Percentiles rank a stretch among this genome's conserved stretches.
phyloP scores from a whole-genome alignment of 92 coral and sea anemone species.

The Virgularia gustaviana region DNA sequence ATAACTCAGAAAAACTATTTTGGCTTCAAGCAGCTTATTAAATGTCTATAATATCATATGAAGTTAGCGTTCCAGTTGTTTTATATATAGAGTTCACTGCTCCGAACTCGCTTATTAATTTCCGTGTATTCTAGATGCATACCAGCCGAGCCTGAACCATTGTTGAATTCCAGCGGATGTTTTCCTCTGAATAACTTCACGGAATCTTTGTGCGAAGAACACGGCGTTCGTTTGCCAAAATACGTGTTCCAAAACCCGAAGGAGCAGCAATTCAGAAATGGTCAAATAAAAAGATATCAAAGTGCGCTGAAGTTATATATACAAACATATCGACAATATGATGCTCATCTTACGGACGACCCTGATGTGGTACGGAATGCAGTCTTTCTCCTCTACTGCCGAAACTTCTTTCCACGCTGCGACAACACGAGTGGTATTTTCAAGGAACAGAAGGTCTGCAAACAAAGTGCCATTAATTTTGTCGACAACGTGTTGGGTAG shows the following conservation, averaged over 20 bases:
- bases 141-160: conserved; percentile 14
- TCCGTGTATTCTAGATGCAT: too few species aligned
- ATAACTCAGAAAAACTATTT: too few species aligned
- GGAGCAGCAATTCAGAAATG: background rate
- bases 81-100: too few species aligned
- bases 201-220: background rate
- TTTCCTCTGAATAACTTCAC: background rate
- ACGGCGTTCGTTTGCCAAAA: background rate
- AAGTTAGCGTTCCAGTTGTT: too few species aligned
- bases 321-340: background rate
- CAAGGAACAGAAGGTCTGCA: background rate
- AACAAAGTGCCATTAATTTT: background rate
- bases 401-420: conserved; percentile 3
- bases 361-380: too few species aligned
- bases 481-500: background rate
- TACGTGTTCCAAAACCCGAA: background rate
- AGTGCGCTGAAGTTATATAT: background rate
- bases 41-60: too few species aligned
- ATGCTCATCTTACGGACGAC: background rate
- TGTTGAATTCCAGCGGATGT: background rate
- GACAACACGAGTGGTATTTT: background rate
- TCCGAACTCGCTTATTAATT: too few species aligned
- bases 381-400: too few species aligned
- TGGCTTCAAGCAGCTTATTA: too few species aligned
- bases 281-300: background rate